These are phyloP conservation scores for Hemaris fuciformis DNA, from an alignment of 2,888 invertebrate genomes.

Conservation along the genomic window DNA sequence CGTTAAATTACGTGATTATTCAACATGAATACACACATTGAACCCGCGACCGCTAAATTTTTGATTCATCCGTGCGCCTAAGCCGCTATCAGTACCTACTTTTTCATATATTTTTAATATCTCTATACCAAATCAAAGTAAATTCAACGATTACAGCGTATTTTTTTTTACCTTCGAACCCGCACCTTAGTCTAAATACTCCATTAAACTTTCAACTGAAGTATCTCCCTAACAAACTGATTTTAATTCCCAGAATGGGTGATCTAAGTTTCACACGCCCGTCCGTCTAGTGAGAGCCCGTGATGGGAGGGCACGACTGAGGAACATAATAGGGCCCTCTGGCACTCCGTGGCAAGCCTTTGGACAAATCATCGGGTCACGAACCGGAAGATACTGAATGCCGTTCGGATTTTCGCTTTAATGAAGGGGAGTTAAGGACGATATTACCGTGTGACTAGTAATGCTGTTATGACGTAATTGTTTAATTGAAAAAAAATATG, in stretches of 20 bases:
- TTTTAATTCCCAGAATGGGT: background rate
- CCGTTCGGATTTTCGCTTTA: background rate
- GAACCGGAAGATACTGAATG: background rate
- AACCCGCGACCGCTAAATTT: too few species aligned
- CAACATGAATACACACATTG: too few species aligned
- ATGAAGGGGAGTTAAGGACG: background rate
- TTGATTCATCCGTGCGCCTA: too few species aligned
- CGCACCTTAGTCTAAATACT: too few species aligned
- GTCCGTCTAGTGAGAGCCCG: background rate
- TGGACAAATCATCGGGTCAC: background rate
- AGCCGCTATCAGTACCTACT: too few species aligned
- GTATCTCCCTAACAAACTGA: too few species aligned
- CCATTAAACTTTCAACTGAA: too few species aligned
- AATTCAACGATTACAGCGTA: too few species aligned
- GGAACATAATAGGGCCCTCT: background rate
- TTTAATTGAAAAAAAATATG: background rate
- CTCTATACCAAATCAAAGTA: too few species aligned
- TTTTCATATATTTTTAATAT: too few species aligned
- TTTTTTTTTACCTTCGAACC: too few species aligned
- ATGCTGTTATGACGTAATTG: background rate
- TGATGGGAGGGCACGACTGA: slow-evolving; percentile 3
- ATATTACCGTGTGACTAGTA: background rate
- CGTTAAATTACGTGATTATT: too few species aligned
- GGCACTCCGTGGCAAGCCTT: background rate
- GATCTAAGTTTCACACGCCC: background rate